Evolutionary conservation across 2,797 vertebrate genomes (phyloP), one percentile per base, ranked within the genome.

Genomic region (Balearica regulorum): DNA sequence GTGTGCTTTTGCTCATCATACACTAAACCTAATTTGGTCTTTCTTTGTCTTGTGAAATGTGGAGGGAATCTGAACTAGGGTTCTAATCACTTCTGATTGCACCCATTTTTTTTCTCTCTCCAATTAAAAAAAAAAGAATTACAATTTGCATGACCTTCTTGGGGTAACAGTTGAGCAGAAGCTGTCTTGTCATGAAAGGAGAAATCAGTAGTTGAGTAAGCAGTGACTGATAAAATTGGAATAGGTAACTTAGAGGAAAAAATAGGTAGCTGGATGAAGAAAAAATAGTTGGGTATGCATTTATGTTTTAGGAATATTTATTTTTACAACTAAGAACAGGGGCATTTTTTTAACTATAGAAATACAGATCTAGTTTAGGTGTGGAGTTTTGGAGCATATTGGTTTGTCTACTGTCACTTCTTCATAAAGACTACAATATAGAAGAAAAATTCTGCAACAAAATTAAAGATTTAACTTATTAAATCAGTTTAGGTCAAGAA

Each of bases 31-130:
- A 90, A 96, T 97, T 96, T 97, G 70, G 33, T 95, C 53, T 46
- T 87, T 89, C 86, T 93, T 98, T 97, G 94, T 98, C 78, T 96
- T 5, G 4, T 96, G 96, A 96, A 96, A 93, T 96, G 94, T 93
- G 90, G 84, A 95, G 79, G 54, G 83, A 96, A 88, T 97, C 57
- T 90, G 87, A 96, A 94, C 46, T 70, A 79, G 49, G 29, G 60
- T 83, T 94, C 93, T 97, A 93, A 87, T 93, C 0, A 84, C 62
- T 94, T 93, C 75, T 97, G 86, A 93, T 96, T 95, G 77, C 81
- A 76, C 90, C 83, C 44, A 9, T 94, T 97, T 95, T 94, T 83
- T 21, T 37, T 18, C 37, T 86, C 75, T 77, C 51, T 92, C 29
- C 61, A 76, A 17, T 95, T 85, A 77, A 83, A 95, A 68, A 62